Base-by-base conservation (phyloP, 2,888 invertebrate genomes). In the Sarcophaga rosellei region DNA sequence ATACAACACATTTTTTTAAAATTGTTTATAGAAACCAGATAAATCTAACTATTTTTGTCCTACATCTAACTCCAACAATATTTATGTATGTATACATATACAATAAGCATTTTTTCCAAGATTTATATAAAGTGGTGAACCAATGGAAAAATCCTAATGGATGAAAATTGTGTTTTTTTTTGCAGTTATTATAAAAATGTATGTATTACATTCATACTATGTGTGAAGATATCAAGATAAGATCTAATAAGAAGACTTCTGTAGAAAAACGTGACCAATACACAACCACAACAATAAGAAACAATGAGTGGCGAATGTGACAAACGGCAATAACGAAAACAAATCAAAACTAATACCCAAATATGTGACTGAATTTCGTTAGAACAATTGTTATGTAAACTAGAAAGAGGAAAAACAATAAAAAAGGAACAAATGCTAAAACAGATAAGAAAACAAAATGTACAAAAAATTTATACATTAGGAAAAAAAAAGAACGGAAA, bases 351-450 rank as follows among this genome's bases (percentile, higher is more conserved):
- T 53, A 53, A 53, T 53, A 17, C 17, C 53, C 53, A 53, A 53
- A 53, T 53, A 17, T 53, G 53, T n/a, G 17, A 17, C 53, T 53
- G 53, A 53, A 15, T 53, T 15, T 53, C 15, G 17, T 53, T 53
- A 53, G 53, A 53, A 53, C 17, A 53, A 53, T 53, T 70, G 23
- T 70, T 70, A 70, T 70, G 25, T 70, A 25, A 57, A 70, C 53
- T 5, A 47, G 11, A 21, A 57, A 53, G 17, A 10, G 10, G 12
- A 68, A 70, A 4, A 70, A 53, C 61, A 88, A 74, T 44, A 44
- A 17, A 70, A 15, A 23, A 66, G 47, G 25, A 76, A 61, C 25
- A 76, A 44, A 20, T 44, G 45, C 44, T 20, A 53, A 62, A 73
- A 6, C 23, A 57, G 70, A 45, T 5, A 68, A 61, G n/a, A 61